Conservation (phyloP, 2,113 vertebrate genomes). For the Platichthys stellatus region DNA sequence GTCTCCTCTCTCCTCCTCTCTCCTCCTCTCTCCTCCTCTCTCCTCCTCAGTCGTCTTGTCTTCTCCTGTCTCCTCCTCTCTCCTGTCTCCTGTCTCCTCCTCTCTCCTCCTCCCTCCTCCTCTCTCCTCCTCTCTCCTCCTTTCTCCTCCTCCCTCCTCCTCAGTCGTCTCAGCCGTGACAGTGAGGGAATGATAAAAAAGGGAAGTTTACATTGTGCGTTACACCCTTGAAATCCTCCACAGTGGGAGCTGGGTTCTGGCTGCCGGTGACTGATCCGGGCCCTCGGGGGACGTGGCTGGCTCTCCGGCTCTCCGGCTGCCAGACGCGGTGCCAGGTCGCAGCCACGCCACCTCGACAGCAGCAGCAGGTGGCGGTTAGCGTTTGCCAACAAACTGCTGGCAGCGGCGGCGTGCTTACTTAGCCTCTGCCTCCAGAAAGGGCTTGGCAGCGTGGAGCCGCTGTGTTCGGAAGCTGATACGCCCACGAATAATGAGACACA, state of each 20-base stretch:
- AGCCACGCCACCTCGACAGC: slow-evolving; percentile 56
- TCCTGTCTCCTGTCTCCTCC: too few relatives aligned
- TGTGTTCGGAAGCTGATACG: slow-evolving; percentile 64
- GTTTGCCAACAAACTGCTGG: slow-evolving; percentile 73
- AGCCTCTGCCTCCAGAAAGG: slow-evolving; percentile 69
- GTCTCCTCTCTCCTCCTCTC: too few relatives aligned
- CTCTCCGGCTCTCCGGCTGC: slow-evolving; percentile 44
- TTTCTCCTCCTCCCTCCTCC: neutral
- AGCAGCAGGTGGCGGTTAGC: slow-evolving; percentile 69
- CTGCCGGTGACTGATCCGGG: slow-evolving; percentile 35
- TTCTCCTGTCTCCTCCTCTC: neutral
- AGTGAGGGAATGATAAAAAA: neutral
- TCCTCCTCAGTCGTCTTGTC: too few relatives aligned
- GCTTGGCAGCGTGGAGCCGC: slow-evolving; percentile 48
- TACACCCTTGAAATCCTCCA: slow-evolving; percentile 39
- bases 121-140: neutral
- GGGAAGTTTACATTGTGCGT: slow-evolving; percentile 7
- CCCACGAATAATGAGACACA: slow-evolving; percentile 49
- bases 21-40: too few relatives aligned
- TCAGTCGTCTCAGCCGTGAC: too few relatives aligned
- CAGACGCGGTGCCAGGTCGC: slow-evolving; percentile 68
- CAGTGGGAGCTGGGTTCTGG: slow-evolving; percentile 32
- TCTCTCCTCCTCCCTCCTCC: too few relatives aligned
- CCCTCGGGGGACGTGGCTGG: slow-evolving; percentile 50
- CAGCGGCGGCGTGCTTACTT: slow-evolving; percentile 63